Percentiles rank a stretch among this genome's conserved stretches.
phyloP scores from a whole-genome alignment of 2,113 vertebrate species.

The Nettapus auritus region DNA sequence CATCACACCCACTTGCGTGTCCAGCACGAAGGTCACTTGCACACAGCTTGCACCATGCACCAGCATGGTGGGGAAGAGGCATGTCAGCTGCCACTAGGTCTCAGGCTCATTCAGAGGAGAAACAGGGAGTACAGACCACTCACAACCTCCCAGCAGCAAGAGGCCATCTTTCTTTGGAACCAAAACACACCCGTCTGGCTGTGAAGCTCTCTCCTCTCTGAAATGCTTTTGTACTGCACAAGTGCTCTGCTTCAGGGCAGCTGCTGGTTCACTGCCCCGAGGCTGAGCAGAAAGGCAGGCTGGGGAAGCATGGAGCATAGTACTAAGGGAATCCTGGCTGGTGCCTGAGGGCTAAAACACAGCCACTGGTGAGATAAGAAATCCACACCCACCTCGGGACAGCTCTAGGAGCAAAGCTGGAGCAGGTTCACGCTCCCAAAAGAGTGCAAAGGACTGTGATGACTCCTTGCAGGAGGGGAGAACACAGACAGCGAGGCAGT shows the following conservation, averaged over 20 bases:
- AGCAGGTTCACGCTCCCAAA: accelerated
- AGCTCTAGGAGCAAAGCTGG: not conserved
- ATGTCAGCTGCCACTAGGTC: not conserved
- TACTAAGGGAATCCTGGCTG: not conserved
- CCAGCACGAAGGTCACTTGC: not conserved
- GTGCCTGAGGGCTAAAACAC: not conserved
- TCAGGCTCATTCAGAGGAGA: not conserved
- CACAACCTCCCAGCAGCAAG: not conserved
- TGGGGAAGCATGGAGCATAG: not conserved
- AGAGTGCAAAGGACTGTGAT: not conserved
- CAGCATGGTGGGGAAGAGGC: not conserved
- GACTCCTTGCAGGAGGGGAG: not conserved
- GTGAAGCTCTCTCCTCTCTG: not conserved
- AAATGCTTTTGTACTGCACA: not conserved
- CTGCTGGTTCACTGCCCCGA: not conserved
- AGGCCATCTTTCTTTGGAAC: not conserved
- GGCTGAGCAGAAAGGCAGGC: not conserved
- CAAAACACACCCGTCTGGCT: not conserved
- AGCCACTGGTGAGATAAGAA: not conserved
- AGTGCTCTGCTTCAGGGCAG: not conserved
- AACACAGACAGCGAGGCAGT: not conserved
- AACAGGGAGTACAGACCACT: not conserved
- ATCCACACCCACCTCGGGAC: not conserved
- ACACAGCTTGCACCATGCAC: not conserved
- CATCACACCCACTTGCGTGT: not conserved